phyloP scores from a whole-genome alignment of 2,113 vertebrate species.

The Raphicerus campestris region DNA sequence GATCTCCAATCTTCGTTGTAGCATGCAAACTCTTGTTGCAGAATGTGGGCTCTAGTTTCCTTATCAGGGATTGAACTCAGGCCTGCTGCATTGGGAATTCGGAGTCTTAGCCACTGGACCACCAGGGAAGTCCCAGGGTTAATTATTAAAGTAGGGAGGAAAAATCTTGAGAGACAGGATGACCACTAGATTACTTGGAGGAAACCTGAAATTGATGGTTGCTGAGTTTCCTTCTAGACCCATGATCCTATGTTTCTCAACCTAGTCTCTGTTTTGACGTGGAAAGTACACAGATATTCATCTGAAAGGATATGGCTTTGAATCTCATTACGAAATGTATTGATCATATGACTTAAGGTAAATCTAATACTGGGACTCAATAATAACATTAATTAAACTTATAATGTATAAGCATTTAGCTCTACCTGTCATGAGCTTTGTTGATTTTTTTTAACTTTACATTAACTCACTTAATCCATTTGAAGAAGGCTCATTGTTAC shows the following conservation, averaged over 20 bases:
- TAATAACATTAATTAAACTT: neutral
- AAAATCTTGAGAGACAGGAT: neutral
- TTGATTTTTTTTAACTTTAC: neutral
- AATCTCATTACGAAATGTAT: neutral
- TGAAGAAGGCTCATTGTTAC: neutral
- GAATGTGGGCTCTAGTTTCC: neutral
- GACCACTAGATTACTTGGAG: neutral
- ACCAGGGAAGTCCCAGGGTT: neutral
- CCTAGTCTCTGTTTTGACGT: neutral
- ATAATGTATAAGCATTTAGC: neutral
- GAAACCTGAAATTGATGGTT: neutral
- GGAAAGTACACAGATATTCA: neutral
- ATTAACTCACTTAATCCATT: neutral
- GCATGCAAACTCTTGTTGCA: neutral
- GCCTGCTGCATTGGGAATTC: neutral
- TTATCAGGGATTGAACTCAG: neutral
- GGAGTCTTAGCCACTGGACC: neutral
- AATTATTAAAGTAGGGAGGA: neutral
- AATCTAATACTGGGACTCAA: neutral
- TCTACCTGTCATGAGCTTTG: neutral
- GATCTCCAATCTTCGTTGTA: accelerated
- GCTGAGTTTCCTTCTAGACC: neutral
- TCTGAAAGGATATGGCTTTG: neutral
- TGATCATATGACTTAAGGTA: neutral
- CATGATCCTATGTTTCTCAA: neutral